phyloP scores from a whole-genome alignment of 2,888 invertebrate genomes.

The Epinotia nisella region DNA sequence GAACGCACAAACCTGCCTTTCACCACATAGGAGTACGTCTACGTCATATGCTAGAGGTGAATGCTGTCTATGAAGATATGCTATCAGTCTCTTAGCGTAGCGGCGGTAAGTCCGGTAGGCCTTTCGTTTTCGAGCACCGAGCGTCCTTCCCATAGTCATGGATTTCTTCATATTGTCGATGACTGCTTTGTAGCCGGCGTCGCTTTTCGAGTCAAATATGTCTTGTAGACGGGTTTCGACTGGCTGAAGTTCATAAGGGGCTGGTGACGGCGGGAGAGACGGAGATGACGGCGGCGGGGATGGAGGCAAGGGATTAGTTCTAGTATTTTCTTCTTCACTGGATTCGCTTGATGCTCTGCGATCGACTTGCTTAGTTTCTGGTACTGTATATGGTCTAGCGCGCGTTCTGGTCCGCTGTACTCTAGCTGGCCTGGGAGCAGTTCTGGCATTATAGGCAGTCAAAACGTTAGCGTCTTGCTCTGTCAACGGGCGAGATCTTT shows the following conservation, averaged over 20 bases:
- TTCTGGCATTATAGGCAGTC: constrained; percentile 81
- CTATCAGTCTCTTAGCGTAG: constrained; percentile 79
- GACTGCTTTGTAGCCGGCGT: constrained; percentile 83
- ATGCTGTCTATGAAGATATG: constrained; percentile 79
- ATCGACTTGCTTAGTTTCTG: constrained; percentile 65
- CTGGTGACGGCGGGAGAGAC: constrained; percentile 76
- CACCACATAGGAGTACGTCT: constrained; percentile 78
- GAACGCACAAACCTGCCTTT: constrained; percentile 79
- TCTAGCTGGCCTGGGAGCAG: constrained; percentile 75
- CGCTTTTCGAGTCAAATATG: constrained; percentile 81
- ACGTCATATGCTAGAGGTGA: constrained; percentile 82
- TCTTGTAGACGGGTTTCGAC: constrained; percentile 77
- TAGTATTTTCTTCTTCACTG: constrained; percentile 78
- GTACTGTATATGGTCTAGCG: constrained; percentile 73
- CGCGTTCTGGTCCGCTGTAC: constrained; percentile 65
- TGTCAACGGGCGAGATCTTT: constrained; percentile 76
- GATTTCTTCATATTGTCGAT: constrained; percentile 84
- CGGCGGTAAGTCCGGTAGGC: constrained; percentile 79
- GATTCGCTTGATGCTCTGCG: constrained; percentile 78
- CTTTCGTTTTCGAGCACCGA: constrained; percentile 78
- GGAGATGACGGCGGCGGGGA: constrained; percentile 80
- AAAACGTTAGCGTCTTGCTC: constrained; percentile 82
- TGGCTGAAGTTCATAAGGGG: constrained; percentile 78
- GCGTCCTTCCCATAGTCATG: constrained; percentile 80
- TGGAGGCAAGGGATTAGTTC: constrained; percentile 69